Evolutionary conservation across 2,888 invertebrate genomes (phyloP), one percentile per base, ranked within the genome.

Genomic region (Elmis aenea): DNA sequence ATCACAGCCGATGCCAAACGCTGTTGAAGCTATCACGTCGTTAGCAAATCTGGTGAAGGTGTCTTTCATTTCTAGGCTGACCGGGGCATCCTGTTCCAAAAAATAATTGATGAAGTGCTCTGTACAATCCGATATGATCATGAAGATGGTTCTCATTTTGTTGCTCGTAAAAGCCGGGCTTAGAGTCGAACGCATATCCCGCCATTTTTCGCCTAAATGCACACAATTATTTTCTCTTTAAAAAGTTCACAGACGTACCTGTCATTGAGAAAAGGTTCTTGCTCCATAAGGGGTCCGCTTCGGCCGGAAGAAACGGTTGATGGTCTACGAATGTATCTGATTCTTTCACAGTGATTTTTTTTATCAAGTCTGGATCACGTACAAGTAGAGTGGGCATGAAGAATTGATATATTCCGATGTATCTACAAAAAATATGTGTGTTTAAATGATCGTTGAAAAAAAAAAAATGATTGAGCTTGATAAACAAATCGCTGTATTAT

Each of bases 121-220:
- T 5, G 29, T 33, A 20, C 45, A 47, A 8, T 32, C 43, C 2
- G 24, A 13, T 20, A 53, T 45, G 5, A 50, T 23, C 5, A 31
- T 31, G 13, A 52, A 44, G 43, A 54, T 54, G 21, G 22, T 35
- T 21, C 32, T 36, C 47, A 54, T 43, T 39, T 52, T 54, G 18
- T 45, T 46, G n/a, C 46, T 42, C 3, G 52, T 54, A 33, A 52
- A 54, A 4, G 46, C 45, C 3, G 54, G 54, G 35, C 67, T 68
- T 2, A 68, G 33, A 0, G 62, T 66, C 2, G 51, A 48, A 12
- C 66, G 50, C 66, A 68, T 64, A 10, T 61, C 54, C 10, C 24
- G 28, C 48, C 33, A 33, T 13, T 33, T 8, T 18, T 33, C 33
- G 12, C 33, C 33, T 13, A n/a, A n/a, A n/a, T n/a, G n/a, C n/a